Conservation (phyloP, 1,140 invertebrate species). For the Musca vetustissima region DNA sequence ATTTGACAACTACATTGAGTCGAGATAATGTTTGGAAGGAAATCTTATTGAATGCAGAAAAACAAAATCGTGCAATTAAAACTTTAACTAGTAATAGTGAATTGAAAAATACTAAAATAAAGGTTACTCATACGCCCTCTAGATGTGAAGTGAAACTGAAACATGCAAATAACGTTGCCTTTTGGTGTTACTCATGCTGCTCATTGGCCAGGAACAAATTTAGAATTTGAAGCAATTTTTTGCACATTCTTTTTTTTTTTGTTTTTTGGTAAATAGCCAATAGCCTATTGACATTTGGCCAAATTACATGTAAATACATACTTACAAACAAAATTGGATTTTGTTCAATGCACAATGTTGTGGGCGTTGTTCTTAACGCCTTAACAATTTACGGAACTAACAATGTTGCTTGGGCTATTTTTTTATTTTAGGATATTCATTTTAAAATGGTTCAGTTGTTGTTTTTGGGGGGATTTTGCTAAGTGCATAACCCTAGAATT, state of each 20-base stretch:
- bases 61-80: neutral
- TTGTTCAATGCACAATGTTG: neutral
- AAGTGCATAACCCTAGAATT: neutral
- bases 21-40: neutral
- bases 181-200: constrained; percentile 12
- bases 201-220: too few relatives aligned
- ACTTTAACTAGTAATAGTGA: neutral
- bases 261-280: constrained; percentile 8
- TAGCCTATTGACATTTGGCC: constrained; percentile 14
- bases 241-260: too few relatives aligned
- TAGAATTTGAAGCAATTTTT: too few relatives aligned
- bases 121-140: constrained; percentile 9
- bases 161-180: neutral
- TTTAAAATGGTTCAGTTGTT: too few relatives aligned
- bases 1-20: neutral
- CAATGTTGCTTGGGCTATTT: neutral
- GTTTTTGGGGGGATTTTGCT: too few relatives aligned
- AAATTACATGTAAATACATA: too few relatives aligned
- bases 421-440: constrained; percentile 2
- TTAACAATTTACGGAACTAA: constrained; percentile 10
- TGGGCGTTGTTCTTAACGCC: constrained; percentile 17
- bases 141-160: neutral
- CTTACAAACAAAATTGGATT: neutral
- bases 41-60: neutral
- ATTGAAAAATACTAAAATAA: neutral